phyloP scores from a whole-genome alignment of 2,888 invertebrate species.

The Dioctria linearis region DNA sequence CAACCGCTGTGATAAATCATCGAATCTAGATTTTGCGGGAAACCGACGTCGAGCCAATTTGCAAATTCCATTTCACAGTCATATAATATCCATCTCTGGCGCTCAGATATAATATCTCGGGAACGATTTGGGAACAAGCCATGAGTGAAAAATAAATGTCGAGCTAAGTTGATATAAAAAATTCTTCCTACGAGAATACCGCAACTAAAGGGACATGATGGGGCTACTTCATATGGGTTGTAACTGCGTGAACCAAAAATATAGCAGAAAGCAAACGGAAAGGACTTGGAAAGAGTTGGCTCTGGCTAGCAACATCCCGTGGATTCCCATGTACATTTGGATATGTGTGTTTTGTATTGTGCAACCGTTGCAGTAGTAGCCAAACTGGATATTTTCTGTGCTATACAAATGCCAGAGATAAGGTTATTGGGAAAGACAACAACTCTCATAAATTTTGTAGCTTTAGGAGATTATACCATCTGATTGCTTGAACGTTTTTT shows the following conservation, averaged over 20 bases:
- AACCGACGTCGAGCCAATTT: slow-evolving; percentile 56
- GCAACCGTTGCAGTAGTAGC: background rate
- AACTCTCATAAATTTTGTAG: slow-evolving; percentile 30
- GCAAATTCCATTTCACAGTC: slow-evolving; percentile 55
- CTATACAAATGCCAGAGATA: slow-evolving; percentile 30
- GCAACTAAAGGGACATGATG: background rate
- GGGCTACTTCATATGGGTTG: background rate
- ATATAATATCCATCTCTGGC: slow-evolving; percentile 35
- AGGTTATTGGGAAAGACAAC: slow-evolving; percentile 40
- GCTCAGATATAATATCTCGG: slow-evolving; percentile 41
- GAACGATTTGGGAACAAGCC: slow-evolving; percentile 56
- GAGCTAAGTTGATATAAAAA: slow-evolving; percentile 47
- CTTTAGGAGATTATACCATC: slow-evolving; percentile 11
- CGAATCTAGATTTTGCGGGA: slow-evolving; percentile 54
- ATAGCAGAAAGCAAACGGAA: background rate
- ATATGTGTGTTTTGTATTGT: background rate
- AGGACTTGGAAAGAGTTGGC: background rate
- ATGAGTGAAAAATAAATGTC: slow-evolving; percentile 58
- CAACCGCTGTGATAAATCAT: slow-evolving; percentile 56
- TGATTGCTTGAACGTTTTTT: slow-evolving; percentile 16
- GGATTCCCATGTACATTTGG: background rate
- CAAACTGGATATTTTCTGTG: background rate
- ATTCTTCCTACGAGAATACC: background rate
- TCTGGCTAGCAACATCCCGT: too few relatives aligned
- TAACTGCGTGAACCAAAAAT: background rate